Percentiles rank a stretch among this genome's conserved stretches.
Evolutionary conservation across 2,888 invertebrate species (phyloP).

Genomic region (Myathropa florea): DNA sequence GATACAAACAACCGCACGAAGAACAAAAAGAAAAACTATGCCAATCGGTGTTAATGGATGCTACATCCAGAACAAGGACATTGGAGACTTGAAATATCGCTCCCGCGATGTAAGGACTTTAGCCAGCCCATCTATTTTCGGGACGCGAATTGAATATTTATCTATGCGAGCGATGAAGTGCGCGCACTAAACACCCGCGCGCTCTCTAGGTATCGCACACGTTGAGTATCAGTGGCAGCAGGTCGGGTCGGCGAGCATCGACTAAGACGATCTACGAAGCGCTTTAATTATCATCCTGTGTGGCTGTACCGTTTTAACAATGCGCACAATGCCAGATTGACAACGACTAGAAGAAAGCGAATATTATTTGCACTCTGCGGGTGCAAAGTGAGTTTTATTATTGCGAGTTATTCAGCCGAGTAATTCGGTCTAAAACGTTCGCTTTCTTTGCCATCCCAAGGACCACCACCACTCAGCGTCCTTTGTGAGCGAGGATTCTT

Average conservation of each 20-base stretch:
- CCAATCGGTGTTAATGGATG: conserved; percentile 69
- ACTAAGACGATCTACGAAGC: conserved; percentile 27
- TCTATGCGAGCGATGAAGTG: conserved; percentile 15
- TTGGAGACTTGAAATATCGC: conserved; percentile 55
- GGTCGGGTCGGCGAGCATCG: not conserved
- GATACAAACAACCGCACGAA: not conserved
- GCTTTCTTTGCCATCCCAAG: not conserved
- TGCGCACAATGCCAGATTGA: conserved; percentile 19
- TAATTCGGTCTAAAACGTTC: conserved; percentile 30
- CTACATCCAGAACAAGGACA: conserved; percentile 59
- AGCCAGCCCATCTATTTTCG: conserved; percentile 21
- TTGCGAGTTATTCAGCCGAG: conserved; percentile 35
- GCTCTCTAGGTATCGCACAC: too few relatives aligned
- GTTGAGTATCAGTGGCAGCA: not conserved
- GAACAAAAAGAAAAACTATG: conserved; percentile 30
- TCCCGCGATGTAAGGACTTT: conserved; percentile 29
- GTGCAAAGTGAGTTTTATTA: conserved; percentile 50
- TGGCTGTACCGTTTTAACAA: conserved; percentile 64
- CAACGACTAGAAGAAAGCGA: not conserved
- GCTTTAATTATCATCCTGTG: conserved; percentile 64
- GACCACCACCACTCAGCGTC: not conserved
- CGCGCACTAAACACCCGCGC: conserved; percentile 1
- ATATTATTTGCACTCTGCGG: conserved; percentile 56
- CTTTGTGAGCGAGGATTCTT: not conserved
- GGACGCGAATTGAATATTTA: conserved; percentile 63